Base-by-base conservation (phyloP, 2,888 invertebrate species). In the Petrophora chlorosata region DNA sequence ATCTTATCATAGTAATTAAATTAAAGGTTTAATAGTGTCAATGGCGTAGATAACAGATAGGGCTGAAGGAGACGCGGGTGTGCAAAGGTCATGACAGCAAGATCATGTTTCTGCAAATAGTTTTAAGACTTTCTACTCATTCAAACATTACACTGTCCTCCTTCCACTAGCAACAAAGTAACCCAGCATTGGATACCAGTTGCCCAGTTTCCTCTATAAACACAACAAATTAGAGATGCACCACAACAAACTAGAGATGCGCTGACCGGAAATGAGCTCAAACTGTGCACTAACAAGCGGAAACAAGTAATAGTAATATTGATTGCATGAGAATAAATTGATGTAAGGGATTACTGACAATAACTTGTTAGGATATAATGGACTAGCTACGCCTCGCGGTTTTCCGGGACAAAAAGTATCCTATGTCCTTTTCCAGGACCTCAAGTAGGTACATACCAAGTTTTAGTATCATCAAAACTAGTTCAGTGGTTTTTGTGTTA, bases 271-370 rank as follows among this genome's bases (percentile, higher is more conserved):
- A 69, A 68, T 58, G 36, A 59, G 46, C 49, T 55, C 60, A 61
- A 59, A 59, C 49, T 50, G 42, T 43, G 50, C 29, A 45, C 53
- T 69, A 70, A 70, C 67, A 58, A 73, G 64, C 70, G 75, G 75
- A 75, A 56, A 65, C 49, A 9, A 53, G 58, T 70, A 75, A 74
- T 73, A 67, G 61, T 58, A 56, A 67, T 69, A 71, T 67, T 69
- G 73, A 67, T 64, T 61, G 57, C 53, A 39, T 48, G 55, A 48
- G 33, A 42, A 29, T 49, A 42, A 41, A 38, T 48, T 39, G 49
- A 38, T 44, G 40, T 34, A 44, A 44, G 35, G 7, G 17, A 30
- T 36, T 30, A n/a, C 39, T 16, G 19, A 39, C 39, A 28, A 9
- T 39, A 34, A 33, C 38, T 39, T 34, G 39, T 46, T 34, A n/a